phyloP scores from a whole-genome alignment of 2,113 vertebrate species.

The Malaclemys terrapin region DNA sequence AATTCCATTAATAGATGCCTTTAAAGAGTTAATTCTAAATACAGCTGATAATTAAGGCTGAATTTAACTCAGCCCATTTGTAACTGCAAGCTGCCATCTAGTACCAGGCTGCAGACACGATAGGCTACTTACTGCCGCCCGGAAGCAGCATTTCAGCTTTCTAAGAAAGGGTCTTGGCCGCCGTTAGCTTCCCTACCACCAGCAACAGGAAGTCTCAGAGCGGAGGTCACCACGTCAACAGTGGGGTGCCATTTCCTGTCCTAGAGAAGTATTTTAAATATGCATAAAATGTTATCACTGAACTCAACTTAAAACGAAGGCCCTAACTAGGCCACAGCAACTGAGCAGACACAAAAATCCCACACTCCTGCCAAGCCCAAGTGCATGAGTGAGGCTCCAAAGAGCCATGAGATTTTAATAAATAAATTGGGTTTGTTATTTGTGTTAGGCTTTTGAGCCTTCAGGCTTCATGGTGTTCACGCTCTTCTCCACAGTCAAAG shows the following conservation, averaged over 20 bases:
- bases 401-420: not conserved
- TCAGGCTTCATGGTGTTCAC: slow-evolving; percentile 46
- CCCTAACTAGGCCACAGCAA: slow-evolving; percentile 47
- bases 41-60: not conserved
- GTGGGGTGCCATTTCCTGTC: slow-evolving; percentile 52
- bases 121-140: not conserved
- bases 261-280: slow-evolving; percentile 54
- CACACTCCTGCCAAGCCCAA: slow-evolving; percentile 1
- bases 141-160: slow-evolving; percentile 28
- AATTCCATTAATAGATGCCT: not conserved
- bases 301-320: slow-evolving; percentile 4
- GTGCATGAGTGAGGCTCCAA: slow-evolving; percentile 65
- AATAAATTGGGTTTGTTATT: not conserved
- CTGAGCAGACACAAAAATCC: slow-evolving; percentile 4
- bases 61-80: not conserved
- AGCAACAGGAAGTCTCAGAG: not conserved
- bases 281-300: not conserved
- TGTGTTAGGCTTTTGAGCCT: slow-evolving; percentile 24
- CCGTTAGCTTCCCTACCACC: slow-evolving; percentile 31
- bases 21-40: accelerated
- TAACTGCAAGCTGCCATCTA: not conserved
- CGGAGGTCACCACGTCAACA: slow-evolving; percentile 44
- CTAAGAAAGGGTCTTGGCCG: slow-evolving; percentile 11
- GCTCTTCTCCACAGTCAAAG: slow-evolving; percentile 22
- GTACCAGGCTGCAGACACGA: not conserved